Base-by-base conservation (phyloP, 1,140 invertebrate genomes). In the Caerostris darwini region DNA sequence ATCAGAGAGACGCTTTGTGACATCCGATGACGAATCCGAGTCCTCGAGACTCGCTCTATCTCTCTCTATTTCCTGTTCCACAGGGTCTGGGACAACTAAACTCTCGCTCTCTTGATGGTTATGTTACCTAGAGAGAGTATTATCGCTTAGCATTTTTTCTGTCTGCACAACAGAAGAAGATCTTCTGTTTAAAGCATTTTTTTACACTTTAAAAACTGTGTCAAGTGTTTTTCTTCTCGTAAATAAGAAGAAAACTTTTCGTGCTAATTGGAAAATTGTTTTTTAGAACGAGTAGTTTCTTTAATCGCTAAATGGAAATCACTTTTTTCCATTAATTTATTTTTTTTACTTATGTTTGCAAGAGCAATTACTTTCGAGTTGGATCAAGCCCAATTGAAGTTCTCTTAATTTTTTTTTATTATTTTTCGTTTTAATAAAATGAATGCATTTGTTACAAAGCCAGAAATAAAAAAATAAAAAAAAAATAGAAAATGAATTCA, bases 1-100 rank as follows among this genome's bases (percentile, higher is more conserved):
- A 94, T 58, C 57, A 54, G 98, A 99, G 17, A 96, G 99, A 99
- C 19, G 85, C 82, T 58, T 34, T 58, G n/a, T 19, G 96, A 97
- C 99, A 95, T 98, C 98, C 1, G 54, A 57, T 58, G 54, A n/a
- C 54, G 17, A 57, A 85, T 77, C 71, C 50, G 71, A 77, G 71
- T 53, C 71, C 10, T 34, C 8, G 5, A 53, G 34, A 50, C 71
- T 34, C 34, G 34, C 34, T 34, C 34, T 34, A 34, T 34, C 34
- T 34, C 34, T 34, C 34, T 34, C 34, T 34, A 34, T 34, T 2
- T 34, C 34, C 34, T 34, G 34, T 34, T 34, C 34, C 34, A 34
- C 34, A 3, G 56, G 19, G 82, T 56, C 54, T 57, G 56, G 57
- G 57, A 57, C 8, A 34, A 34, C 34, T 34, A 34, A 34, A 34